Evolutionary conservation across 2,797 vertebrate species (phyloP).

Genomic region (Hemibagrus guttatus): DNA sequence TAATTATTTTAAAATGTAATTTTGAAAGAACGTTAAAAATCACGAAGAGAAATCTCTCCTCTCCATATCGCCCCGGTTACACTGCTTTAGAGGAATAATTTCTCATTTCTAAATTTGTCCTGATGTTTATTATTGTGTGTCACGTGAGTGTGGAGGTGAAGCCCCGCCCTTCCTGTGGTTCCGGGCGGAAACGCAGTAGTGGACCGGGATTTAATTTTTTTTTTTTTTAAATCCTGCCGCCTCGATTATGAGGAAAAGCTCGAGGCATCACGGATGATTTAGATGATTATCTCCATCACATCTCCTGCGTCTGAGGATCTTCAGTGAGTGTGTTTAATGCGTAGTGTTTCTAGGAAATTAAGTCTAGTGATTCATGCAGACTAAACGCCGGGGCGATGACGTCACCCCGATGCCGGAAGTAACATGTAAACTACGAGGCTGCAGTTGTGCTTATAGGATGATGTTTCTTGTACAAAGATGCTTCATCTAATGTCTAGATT

Average conservation of each 20-base stretch:
- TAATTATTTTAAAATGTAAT: not conserved
- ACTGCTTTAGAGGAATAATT: not conserved
- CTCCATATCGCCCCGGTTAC: not conserved
- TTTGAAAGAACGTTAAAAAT: not conserved
- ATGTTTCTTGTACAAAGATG: not conserved
- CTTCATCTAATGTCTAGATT: not conserved
- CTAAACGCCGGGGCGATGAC: not conserved
- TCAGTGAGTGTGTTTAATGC: not conserved
- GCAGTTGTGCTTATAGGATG: not conserved
- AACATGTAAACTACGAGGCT: not conserved
- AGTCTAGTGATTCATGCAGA: not conserved
- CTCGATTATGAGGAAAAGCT: not conserved
- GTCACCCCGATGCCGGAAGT: slow-evolving; percentile 12
- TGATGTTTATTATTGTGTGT: not conserved
- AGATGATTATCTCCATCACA: not conserved
- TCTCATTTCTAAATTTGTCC: not conserved
- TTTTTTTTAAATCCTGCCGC: not conserved
- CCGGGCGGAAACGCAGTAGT: not conserved
- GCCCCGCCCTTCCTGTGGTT: slow-evolving; percentile 11
- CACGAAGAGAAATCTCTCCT: too few species aligned
- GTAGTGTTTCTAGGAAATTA: not conserved
- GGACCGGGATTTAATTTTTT: not conserved
- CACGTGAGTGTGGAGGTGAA: not conserved
- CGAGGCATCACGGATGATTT: not conserved
- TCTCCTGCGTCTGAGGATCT: not conserved